Evolutionary conservation across 2,797 vertebrate genomes (phyloP).

Genomic region (Helostoma temminkii): DNA sequence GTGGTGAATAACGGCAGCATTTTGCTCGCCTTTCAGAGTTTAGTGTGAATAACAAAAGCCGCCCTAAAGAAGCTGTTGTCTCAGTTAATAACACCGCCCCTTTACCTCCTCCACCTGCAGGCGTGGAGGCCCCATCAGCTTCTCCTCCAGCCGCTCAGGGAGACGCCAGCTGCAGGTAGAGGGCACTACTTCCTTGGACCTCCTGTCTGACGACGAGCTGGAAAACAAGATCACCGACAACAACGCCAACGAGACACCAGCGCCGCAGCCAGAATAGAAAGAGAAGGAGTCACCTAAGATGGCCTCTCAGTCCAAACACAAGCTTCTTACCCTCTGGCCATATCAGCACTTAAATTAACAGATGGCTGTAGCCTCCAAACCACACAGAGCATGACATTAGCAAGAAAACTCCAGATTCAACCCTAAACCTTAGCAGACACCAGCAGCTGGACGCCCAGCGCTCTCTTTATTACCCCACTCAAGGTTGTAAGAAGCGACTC

Average conservation of each 20-base stretch:
- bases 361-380: conserved; percentile 20
- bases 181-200: conserved; percentile 88
- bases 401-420: conserved; percentile 2
- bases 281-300: conserved; percentile 58
- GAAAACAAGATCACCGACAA: conserved; percentile 94
- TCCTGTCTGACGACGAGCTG: conserved; percentile 91
- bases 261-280: conserved; percentile 87
- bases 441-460: conserved; percentile 63
- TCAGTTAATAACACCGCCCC: too few species aligned
- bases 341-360: conserved; percentile 66
- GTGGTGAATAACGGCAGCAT: too few species aligned
- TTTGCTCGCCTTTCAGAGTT: too few species aligned
- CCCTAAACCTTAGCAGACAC: conserved; percentile 51
- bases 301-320: conserved; percentile 3
- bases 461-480: conserved; percentile 29
- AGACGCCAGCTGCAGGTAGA: conserved; percentile 94
- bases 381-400: conserved; percentile 47
- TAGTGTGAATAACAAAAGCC: too few species aligned
- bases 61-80: too few species aligned
- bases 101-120: conserved; percentile 65
- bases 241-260: conserved; percentile 88
- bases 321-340: conserved; percentile 9
- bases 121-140: conserved; percentile 92
- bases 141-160: conserved; percentile 91
- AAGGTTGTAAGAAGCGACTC: conserved; percentile 70